Evolutionary conservation across 2,797 vertebrate species (phyloP), one percentile per base, ranked within the genome.

Genomic region (Coracias cyanogaster): DNA sequence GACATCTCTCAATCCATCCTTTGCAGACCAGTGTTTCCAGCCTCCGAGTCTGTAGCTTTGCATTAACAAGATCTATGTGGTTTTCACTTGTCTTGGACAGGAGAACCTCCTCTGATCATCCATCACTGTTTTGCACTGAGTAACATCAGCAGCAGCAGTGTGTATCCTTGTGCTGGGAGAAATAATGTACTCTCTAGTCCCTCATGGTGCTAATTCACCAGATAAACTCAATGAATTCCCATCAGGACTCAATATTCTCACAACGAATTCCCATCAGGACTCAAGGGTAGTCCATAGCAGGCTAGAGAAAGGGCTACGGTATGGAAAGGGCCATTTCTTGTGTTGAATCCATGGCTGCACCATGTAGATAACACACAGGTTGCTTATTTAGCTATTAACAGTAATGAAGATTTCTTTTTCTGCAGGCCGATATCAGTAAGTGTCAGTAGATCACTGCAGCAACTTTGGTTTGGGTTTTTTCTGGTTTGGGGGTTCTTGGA

Each of bases 31-130:
- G n/a, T 7, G 61, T 51, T 86, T 90, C 60, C 86, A 77, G 41
- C 57, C 65, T 55, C 66, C 48, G 52, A 52, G 15, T 26, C 65
- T 15, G 25, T 54, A 31, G 12, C 76, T 82, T 73, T 78, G 43
- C 43, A 79, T 54, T 49, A 86, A 51, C 35, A 80, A 74, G 90
- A 95, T 87, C 81, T 29, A 95, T 84, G 76, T 55, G 65, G 24
- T 26, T 92, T 85, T 84, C 31, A 43, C 43, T 80, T 28, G 45
- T 1, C 43, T 73, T n/a, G 76, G 82, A 70, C 55, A 49, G 39
- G 18, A 29, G 51, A 88, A 43, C 10, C 45, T 86, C 62, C 74
- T 62, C 14, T 80, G 69, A 18, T 48, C 76, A 94, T 93, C 73
- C 62, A 70, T 87, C 91, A 93, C 61, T 17, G 69, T 51, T 70